phyloP scores from a whole-genome alignment of 1,140 invertebrate genomes.

The Pachypeltis micranthus region DNA sequence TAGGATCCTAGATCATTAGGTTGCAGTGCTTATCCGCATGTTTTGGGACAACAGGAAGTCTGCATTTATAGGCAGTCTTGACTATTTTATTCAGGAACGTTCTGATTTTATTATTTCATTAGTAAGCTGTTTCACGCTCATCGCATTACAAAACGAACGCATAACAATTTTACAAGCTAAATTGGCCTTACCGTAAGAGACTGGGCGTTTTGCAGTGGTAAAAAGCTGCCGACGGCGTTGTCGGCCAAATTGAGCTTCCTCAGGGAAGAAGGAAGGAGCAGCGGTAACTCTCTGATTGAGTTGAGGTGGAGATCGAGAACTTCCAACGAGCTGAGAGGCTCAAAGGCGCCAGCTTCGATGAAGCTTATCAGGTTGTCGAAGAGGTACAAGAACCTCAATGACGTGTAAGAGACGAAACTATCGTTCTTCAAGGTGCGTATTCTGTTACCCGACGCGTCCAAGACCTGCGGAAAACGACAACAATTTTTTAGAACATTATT shows the following conservation, averaged over 20 bases:
- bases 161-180: too few species aligned
- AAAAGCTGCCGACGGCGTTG: slow-evolving; percentile 10
- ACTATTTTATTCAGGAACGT: too few species aligned
- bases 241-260: slow-evolving; percentile 21
- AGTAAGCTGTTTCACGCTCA: too few species aligned
- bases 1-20: too few species aligned
- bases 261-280: slow-evolving; percentile 18
- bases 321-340: slow-evolving; percentile 31
- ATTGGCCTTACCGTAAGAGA: too few species aligned
- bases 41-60: too few species aligned
- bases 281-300: slow-evolving; percentile 18
- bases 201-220: neutral
- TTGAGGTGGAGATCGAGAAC: slow-evolving; percentile 25
- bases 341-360: slow-evolving; percentile 34
- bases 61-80: too few species aligned
- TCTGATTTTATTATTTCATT: too few species aligned
- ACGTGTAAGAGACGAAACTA: slow-evolving; percentile 31
- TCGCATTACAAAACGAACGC: too few species aligned
- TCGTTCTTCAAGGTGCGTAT: slow-evolving; percentile 33
- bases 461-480: slow-evolving; percentile 30
- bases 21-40: too few species aligned
- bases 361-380: slow-evolving; percentile 34
- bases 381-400: slow-evolving; percentile 34
- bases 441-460: slow-evolving; percentile 33
- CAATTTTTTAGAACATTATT: slow-evolving; percentile 13